Evolutionary conservation across 2,113 vertebrate species (phyloP).

Genomic region (Leuciscus idus): DNA sequence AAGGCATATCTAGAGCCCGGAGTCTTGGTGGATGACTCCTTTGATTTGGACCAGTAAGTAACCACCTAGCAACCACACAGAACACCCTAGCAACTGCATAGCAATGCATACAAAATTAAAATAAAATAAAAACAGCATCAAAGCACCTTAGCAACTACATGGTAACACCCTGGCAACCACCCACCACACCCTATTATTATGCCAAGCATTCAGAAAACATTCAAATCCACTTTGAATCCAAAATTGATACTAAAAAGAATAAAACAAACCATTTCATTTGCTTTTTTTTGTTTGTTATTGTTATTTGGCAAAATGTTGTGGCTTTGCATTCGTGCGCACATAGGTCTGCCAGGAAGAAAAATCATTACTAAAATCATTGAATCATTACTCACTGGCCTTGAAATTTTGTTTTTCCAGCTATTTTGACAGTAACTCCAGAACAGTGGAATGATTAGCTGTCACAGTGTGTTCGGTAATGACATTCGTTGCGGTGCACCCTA

Average conservation of each 20-base stretch:
- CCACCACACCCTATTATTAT: background rate
- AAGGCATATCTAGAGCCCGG: background rate
- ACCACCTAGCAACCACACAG: slow-evolving; percentile 8
- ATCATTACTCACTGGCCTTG: slow-evolving; percentile 26
- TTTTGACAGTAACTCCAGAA: slow-evolving; percentile 32
- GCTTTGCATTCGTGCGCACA: slow-evolving; percentile 19
- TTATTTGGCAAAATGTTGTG: slow-evolving; percentile 22
- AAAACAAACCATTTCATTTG: background rate
- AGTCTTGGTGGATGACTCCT: background rate
- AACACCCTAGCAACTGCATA: no score
- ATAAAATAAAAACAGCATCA: no score
- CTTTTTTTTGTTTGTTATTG: background rate
- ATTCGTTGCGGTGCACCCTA: slow-evolving; percentile 2
- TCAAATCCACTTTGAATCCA: background rate
- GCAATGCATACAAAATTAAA: no score
- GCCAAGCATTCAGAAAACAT: slow-evolving; percentile 6
- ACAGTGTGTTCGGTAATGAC: slow-evolving; percentile 17
- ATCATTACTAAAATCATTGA: slow-evolving; percentile 36
- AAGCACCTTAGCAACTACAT: no score
- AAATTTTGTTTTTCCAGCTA: background rate
- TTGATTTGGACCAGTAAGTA: background rate
- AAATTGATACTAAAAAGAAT: background rate
- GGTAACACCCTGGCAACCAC: no score
- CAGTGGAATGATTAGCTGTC: slow-evolving; percentile 25
- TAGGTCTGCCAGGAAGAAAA: slow-evolving; percentile 17